These are phyloP conservation scores for Corythucha ciliata DNA, from an alignment of 2,888 invertebrate genomes.

Conservation along the genomic window DNA sequence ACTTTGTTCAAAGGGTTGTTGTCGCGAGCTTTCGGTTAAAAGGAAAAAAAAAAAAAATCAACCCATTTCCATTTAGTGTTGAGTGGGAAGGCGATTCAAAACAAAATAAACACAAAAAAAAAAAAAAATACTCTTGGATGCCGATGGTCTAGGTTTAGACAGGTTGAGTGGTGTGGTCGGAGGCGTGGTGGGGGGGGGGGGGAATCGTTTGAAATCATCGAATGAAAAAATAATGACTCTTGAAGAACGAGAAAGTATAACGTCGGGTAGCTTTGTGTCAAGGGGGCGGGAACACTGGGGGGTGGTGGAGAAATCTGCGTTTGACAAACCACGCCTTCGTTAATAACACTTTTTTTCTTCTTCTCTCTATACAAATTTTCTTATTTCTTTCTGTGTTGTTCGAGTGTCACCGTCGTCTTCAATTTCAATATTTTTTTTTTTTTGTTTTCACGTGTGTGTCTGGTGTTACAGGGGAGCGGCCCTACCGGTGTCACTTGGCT, in stretches of 20 bases:
- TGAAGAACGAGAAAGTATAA: conserved; percentile 1
- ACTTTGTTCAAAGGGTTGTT: too few species aligned
- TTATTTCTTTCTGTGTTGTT: conserved; percentile 7
- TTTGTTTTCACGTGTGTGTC: background rate
- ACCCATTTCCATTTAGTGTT: too few species aligned
- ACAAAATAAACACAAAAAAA: too few species aligned
- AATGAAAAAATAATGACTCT: background rate
- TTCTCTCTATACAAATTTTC: conserved; percentile 6
- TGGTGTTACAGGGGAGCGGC: conserved; percentile 72
- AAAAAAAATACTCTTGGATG: too few species aligned
- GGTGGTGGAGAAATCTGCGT: conserved; percentile 20
- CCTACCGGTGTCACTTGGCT: conserved; percentile 92
- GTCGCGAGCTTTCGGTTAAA: too few species aligned
- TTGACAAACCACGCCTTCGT: conserved; percentile 24
- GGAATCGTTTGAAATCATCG: conserved; percentile 12
- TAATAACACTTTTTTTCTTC: conserved; percentile 21
- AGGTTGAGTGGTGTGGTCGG: too few species aligned
- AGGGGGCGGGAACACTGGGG: background rate
- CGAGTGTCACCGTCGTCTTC: conserved; percentile 4
- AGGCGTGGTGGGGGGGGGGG: conserved; percentile 9
- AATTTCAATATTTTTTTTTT: background rate
- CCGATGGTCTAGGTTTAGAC: too few species aligned
- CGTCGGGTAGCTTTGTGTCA: conserved; percentile 24
- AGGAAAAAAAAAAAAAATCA: too few species aligned
- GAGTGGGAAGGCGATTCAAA: too few species aligned